These are phyloP conservation scores for Caerostris darwini DNA, from an alignment of 1,140 invertebrate species.

Conservation along the genomic window DNA sequence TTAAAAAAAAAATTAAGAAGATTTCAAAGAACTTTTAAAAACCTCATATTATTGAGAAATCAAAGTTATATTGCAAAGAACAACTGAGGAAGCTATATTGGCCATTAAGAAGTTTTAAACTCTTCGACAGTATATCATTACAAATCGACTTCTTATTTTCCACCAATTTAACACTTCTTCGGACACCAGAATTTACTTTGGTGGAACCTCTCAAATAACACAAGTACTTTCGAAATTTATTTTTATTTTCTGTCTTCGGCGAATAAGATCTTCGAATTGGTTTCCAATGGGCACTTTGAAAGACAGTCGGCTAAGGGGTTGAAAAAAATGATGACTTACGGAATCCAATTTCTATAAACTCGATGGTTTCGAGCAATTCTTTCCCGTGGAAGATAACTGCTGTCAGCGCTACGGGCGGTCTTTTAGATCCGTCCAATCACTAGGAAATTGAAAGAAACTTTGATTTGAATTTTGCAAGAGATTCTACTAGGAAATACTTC, in stretches of 20 bases:
- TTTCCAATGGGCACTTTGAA: constrained; percentile 38
- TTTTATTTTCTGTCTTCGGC: neutral
- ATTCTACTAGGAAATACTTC: neutral
- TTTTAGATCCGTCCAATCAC: neutral
- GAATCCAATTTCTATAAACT: constrained; percentile 56
- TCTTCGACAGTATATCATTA: neutral
- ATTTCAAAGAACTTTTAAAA: too few relatives aligned
- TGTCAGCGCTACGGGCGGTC: neutral
- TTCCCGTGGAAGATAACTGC: neutral
- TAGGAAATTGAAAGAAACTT: neutral
- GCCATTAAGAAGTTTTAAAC: too few relatives aligned
- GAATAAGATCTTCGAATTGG: neutral
- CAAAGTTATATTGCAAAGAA: too few relatives aligned
- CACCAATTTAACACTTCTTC: neutral
- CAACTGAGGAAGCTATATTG: too few relatives aligned
- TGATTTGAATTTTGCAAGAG: neutral
- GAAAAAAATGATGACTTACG: constrained; percentile 50
- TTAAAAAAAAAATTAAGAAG: too few relatives aligned
- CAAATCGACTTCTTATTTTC: neutral
- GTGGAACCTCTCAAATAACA: neutral
- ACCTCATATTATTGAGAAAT: too few relatives aligned
- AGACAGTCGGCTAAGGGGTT: constrained; percentile 25
- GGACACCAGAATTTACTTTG: neutral
- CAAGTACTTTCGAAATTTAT: neutral
- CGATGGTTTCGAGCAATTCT: neutral